Base-by-base conservation (phyloP, 2,888 invertebrate genomes). In the Mycalesis mineus region DNA sequence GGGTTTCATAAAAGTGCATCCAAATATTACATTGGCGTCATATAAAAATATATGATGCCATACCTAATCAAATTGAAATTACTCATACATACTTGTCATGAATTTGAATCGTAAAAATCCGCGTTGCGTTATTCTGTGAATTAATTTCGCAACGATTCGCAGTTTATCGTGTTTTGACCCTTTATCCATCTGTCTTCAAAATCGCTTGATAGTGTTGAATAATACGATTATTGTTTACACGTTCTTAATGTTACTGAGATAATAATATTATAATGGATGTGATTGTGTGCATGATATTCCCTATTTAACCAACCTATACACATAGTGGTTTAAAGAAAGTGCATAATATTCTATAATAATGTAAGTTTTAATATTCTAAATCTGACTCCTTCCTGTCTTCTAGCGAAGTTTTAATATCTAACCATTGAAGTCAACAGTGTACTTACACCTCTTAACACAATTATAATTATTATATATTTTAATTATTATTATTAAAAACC, bases 371-470 rank as follows among this genome's bases (percentile, higher is more conserved):
- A 78, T 78, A 77, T 81, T 80, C 76, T 80, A 79, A 82, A 75
- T 72, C 73, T 82, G 73, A 78, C 77, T 78, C 78, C 79, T 83
- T 80, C 77, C 77, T 82, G 76, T 77, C 73, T 80, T 72, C 67
- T 76, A 77, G 73, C 50, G 41, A 56, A 40, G 44, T 52, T 50
- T 39, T 55, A 39, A 40, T 56, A 45, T 58, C 17, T 45, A 37
- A 57, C 9, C 15, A 47, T 14, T 31, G 14, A 45, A 45, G 14
- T 31, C 31, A 45, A 45, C 9, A 14, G 45, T 31, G 31, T 15
- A 45, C 29, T 13, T 29, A 14, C 41, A 31, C 31, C 8, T 31
- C 11, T 14, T 29, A 29, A 15, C 29, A 15, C 8, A 29, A 39
- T 51, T 51, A 31, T 29, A 39, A 50, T 29, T 33, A 13, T 15